Base-by-base conservation (phyloP, 2,797 vertebrate genomes). In the Urosaurus nigricauda region DNA sequence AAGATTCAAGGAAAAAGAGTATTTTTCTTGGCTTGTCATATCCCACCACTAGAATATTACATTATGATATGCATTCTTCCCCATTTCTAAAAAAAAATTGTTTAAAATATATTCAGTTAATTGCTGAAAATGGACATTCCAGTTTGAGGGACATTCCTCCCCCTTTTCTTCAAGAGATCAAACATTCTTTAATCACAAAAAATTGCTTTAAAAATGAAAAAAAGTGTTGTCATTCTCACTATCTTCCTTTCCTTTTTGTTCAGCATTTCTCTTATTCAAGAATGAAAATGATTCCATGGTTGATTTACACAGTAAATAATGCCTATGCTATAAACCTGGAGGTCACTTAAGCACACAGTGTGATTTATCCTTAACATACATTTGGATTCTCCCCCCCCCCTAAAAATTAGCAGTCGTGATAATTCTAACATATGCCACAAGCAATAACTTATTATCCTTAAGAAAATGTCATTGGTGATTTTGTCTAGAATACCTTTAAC, bases 111-210 rank as follows among this genome's bases (percentile, higher is more conserved):
- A 86, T 75, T 82, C 77, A 4, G 12, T 4, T n/a, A 8, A 26
- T 70, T 81, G 43, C 51, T 82, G 13, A 82, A 86, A 86, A 75
- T 68, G 7, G 29, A n/a, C 37, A 43, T 56, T 86, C 56, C 26
- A 5, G 12, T 53, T 86, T 68, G 16, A 43, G 51, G 37, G 19
- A 19, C 14, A 35, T 47, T 47, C 6, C 43, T 51, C 8, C 14
- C 71, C 43, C 14, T 40, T 68, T 58, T 82, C 63, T 53, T 56
- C n/a, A 53, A 53, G 40, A 43, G 37, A 43, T 73, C 65, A 79
- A 13, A 8, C 53, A 35, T 35, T 35, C 13, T 89, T 88, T 63
- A 11, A 73, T 32, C 32, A 35, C 7, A 26, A 11, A 47, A 73
- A 89, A 71, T 1, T 75, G n/a, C 35, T 9, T 21, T 75, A 53